A percentile compares a stretch with the other conserved stretches of the same genome.
Evolutionary conservation across 2,113 vertebrate species (phyloP).

Genomic region (Delphinapterus leucas): DNA sequence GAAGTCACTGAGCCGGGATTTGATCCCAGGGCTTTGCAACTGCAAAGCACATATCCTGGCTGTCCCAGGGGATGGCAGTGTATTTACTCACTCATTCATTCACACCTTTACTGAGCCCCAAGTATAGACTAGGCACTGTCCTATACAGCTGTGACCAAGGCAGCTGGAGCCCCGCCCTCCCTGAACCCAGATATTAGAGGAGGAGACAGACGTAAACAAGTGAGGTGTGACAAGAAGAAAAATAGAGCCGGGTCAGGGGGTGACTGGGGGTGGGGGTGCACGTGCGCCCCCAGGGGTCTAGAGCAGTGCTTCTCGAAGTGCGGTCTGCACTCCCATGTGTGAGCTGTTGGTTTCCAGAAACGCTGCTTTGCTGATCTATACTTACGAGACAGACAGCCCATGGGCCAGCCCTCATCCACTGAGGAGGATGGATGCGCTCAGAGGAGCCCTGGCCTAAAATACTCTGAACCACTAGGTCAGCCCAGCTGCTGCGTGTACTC

Average conservation of each 20-base stretch:
- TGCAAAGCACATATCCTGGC: background rate
- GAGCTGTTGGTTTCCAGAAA: background rate
- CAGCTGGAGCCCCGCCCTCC: background rate
- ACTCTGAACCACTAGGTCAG: background rate
- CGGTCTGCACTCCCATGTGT: rapidly evolving
- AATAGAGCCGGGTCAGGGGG: background rate
- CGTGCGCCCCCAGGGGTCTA: rapidly evolving
- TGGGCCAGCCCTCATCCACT: background rate
- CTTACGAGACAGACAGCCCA: background rate
- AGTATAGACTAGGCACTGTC: rapidly evolving
- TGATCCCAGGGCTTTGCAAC: background rate
- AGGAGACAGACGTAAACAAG: background rate
- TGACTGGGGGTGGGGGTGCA: rapidly evolving
- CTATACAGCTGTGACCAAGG: background rate
- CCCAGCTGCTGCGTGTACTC: rapidly evolving
- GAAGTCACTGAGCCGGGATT: background rate
- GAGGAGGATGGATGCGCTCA: background rate
- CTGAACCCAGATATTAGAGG: background rate
- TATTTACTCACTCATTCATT: background rate
- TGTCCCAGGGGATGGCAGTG: background rate
- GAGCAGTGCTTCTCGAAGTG: background rate
- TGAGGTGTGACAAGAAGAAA: rapidly evolving
- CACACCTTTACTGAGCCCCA: background rate
- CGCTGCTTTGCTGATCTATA: background rate
- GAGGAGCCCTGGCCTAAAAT: background rate